phyloP scores from a whole-genome alignment of 2,888 invertebrate species.

The Oithona nana region DNA sequence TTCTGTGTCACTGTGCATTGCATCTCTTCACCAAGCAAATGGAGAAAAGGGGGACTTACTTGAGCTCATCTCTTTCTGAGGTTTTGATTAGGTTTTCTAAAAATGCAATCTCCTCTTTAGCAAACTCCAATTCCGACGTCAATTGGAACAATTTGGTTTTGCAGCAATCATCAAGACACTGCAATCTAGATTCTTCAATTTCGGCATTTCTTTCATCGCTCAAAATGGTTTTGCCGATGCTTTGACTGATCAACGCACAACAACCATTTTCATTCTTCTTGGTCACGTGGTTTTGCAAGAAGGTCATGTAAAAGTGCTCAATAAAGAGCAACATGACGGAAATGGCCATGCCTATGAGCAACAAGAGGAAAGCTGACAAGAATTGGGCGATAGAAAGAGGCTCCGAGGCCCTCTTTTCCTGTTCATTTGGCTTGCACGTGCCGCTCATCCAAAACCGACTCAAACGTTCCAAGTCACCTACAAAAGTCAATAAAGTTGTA shows the following conservation, averaged over 20 bases:
- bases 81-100: too few species aligned
- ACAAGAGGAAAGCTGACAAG: slow-evolving; percentile 81
- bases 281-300: neutral
- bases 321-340: slow-evolving; percentile 66
- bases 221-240: too few species aligned
- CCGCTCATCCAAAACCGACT: slow-evolving; percentile 89
- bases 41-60: too few species aligned
- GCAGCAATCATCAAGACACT: too few species aligned
- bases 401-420: slow-evolving; percentile 75
- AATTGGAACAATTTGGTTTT: too few species aligned
- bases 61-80: too few species aligned
- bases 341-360: slow-evolving; percentile 81
- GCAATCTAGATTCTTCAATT: too few species aligned
- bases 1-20: too few species aligned
- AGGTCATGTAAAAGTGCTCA: slow-evolving; percentile 79
- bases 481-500: neutral
- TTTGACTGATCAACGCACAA: neutral
- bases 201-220: too few species aligned
- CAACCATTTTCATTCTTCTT: neutral
- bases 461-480: slow-evolving; percentile 71
- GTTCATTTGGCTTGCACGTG: slow-evolving; percentile 74
- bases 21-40: too few species aligned
- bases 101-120: too few species aligned
- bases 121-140: too few species aligned
- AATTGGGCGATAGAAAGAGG: slow-evolving; percentile 78